Evolutionary conservation across 2,113 vertebrate genomes (phyloP).

Genomic region (Eublepharis macularius): DNA sequence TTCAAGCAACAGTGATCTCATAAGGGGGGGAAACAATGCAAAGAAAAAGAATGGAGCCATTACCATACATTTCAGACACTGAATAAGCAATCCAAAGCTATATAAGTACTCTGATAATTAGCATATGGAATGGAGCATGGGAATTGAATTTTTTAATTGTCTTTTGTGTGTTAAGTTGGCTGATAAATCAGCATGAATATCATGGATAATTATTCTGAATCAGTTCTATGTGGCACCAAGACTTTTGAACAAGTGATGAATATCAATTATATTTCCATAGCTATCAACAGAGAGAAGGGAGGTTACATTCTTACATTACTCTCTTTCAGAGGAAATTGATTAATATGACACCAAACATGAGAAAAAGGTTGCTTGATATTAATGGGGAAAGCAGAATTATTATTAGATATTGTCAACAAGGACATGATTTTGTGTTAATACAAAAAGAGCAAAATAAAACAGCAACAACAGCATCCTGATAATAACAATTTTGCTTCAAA

Average conservation of each 20-base stretch:
- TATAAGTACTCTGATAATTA: constrained; percentile 7
- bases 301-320: background rate
- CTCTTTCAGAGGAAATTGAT: background rate
- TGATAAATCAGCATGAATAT: constrained; percentile 15
- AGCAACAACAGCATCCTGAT: no score
- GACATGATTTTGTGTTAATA: no score
- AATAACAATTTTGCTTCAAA: no score
- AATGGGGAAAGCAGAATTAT: no score
- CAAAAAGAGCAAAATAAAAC: no score
- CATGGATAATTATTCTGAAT: constrained; percentile 2
- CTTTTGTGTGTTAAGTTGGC: background rate
- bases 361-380: background rate
- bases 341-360: background rate
- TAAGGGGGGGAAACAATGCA: background rate
- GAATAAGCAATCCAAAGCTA: constrained; percentile 1
- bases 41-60: background rate
- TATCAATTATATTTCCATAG: background rate
- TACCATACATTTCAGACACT: background rate
- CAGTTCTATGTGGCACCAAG: background rate
- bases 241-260: background rate
- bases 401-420: no score
- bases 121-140: background rate
- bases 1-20: background rate
- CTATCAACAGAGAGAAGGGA: background rate
- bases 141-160: constrained; percentile 24